A percentile compares a stretch with the other conserved stretches of the same genome.
Evolutionary conservation across 2,888 invertebrate species (phyloP).

Genomic region (Gastracanthus pulcherrimus): DNA sequence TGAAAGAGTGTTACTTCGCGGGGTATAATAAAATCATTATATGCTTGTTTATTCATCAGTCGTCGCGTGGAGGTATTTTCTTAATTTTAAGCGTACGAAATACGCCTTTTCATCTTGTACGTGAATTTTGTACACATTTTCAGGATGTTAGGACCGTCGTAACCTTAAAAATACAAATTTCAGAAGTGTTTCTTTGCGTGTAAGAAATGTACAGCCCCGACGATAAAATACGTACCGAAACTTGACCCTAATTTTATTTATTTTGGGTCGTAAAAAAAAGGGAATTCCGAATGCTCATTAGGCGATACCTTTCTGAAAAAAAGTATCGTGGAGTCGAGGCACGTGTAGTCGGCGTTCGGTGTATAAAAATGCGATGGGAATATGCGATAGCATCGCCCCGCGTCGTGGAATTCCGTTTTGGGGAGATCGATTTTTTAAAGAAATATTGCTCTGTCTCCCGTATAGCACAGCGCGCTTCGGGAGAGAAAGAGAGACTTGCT

Average conservation of each 20-base stretch:
- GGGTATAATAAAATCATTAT: not conserved
- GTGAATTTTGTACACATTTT: no score
- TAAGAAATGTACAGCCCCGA: not conserved
- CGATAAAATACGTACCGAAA: not conserved
- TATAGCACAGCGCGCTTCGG: no score
- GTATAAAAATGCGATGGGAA: slow-evolving; percentile 51
- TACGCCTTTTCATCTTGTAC: no score
- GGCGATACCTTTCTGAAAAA: not conserved
- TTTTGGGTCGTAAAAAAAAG: not conserved
- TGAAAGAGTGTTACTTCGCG: not conserved
- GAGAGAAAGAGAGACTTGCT: no score
- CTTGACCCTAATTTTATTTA: slow-evolving; percentile 20
- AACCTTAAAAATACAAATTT: no score
- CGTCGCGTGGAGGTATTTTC: no score
- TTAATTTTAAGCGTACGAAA: no score
- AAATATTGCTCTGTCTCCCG: slow-evolving; percentile 29
- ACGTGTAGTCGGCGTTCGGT: not conserved
- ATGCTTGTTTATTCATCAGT: not conserved
- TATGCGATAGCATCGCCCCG: slow-evolving; percentile 39
- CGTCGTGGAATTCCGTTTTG: slow-evolving; percentile 49
- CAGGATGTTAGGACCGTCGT: no score
- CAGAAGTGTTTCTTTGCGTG: no score
- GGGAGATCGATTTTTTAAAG: slow-evolving; percentile 53
- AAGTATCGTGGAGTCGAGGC: not conserved
- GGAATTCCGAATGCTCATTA: slow-evolving; percentile 1